Conservation (phyloP, 2,113 vertebrate species). For the Colistium nudipinnis region DNA sequence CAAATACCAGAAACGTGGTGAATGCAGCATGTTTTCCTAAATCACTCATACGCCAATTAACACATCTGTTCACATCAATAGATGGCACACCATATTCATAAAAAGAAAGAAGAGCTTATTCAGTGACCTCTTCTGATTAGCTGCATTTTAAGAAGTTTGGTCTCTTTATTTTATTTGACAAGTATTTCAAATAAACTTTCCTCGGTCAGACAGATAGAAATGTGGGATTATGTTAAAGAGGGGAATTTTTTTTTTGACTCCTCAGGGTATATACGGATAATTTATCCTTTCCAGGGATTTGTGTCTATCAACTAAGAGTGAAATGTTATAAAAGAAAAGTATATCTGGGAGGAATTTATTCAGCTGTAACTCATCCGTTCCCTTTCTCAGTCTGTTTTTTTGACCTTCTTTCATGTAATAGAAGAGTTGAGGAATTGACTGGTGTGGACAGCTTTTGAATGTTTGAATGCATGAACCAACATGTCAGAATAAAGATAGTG, state of each 20-base stretch:
- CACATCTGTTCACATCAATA: too few relatives aligned
- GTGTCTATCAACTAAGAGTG: slow-evolving; percentile 75
- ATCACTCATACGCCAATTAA: too few relatives aligned
- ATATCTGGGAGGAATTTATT: slow-evolving; percentile 68
- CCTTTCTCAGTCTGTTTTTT: slow-evolving; percentile 51
- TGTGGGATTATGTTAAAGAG: slow-evolving; percentile 74
- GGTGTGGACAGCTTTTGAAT: slow-evolving; percentile 60
- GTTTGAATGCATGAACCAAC: slow-evolving; percentile 58
- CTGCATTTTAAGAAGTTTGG: slow-evolving; percentile 23
- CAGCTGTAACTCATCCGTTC: slow-evolving; percentile 74
- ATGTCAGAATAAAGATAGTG: slow-evolving; percentile 53
- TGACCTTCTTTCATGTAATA: slow-evolving; percentile 67
- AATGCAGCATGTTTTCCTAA: too few relatives aligned
- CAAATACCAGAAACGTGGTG: too few relatives aligned
- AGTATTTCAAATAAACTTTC: slow-evolving; percentile 54
- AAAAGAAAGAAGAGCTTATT: too few relatives aligned
- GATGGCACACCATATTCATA: too few relatives aligned
- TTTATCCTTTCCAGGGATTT: slow-evolving; percentile 73
- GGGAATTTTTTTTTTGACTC: slow-evolving; percentile 69
- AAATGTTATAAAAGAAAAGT: slow-evolving; percentile 79
- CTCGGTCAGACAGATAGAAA: slow-evolving; percentile 64
- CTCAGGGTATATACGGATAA: slow-evolving; percentile 66
- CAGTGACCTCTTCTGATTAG: slow-evolving; percentile 1
- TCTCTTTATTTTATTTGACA: slow-evolving; percentile 50
- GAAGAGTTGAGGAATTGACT: slow-evolving; percentile 65